Conservation (phyloP, 2,888 invertebrate species). For the Tenthredo livida region DNA sequence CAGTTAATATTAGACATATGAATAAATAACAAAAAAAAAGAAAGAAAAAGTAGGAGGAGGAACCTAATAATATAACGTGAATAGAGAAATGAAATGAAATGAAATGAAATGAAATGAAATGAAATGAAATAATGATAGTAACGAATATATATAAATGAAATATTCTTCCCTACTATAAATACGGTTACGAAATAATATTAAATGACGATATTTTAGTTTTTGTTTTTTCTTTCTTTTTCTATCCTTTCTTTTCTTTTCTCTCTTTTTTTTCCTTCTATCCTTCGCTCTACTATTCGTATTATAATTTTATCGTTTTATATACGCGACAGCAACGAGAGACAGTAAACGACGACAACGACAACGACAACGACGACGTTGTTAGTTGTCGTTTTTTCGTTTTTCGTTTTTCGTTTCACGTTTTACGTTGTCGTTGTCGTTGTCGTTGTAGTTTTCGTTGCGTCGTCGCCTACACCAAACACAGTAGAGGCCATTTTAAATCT, state of each 20-base stretch:
- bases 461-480: conserved; percentile 37
- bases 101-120: too few species aligned
- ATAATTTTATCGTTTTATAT: not conserved
- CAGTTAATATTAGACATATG: not conserved
- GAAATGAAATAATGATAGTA: not conserved
- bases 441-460: not conserved
- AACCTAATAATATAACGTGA: not conserved
- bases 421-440: too few species aligned
- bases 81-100: not conserved
- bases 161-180: not conserved
- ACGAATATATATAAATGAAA: not conserved
- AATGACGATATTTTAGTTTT: not conserved
- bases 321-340: not conserved
- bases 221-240: not conserved
- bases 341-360: not conserved
- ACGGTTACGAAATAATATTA: not conserved
- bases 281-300: not conserved
- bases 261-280: not conserved
- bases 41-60: not conserved
- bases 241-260: not conserved
- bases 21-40: not conserved
- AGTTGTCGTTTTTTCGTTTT: too few species aligned
- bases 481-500: conserved; percentile 53
- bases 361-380: not conserved
- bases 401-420: too few species aligned